These are phyloP conservation scores for Pseudorasbora parva DNA, from an alignment of 2,113 vertebrate genomes.

Conservation along the genomic window DNA sequence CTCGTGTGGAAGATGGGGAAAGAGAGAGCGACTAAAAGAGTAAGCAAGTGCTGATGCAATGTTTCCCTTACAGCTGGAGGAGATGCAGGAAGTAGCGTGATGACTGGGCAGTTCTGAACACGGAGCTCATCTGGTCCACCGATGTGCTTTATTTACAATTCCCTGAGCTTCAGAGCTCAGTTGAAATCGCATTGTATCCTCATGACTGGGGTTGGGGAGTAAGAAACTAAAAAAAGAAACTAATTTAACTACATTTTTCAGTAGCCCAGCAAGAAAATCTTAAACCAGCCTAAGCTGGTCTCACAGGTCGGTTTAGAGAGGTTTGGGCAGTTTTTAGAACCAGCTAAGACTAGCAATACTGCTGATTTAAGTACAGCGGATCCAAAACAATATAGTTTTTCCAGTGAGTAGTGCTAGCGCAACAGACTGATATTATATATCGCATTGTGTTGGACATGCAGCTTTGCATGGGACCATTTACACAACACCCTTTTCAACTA, in stretches of 20 bases:
- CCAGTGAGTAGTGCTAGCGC: not conserved
- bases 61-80: not conserved
- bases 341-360: not conserved
- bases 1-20: not conserved
- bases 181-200: slow-evolving; percentile 2
- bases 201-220: not conserved
- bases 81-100: slow-evolving; percentile 9
- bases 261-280: not conserved
- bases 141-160: slow-evolving; percentile 19
- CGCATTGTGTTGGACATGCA: not conserved
- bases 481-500: no score
- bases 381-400: not conserved
- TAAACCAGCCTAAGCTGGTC: not conserved
- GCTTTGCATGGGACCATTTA: no score
- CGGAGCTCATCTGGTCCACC: slow-evolving; percentile 6
- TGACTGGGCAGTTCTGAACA: slow-evolving; percentile 17
- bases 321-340: not conserved
- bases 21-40: not conserved
- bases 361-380: not conserved
- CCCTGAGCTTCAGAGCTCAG: not conserved
- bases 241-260: not conserved
- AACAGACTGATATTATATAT: not conserved
- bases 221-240: not conserved
- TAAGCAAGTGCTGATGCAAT: not conserved
- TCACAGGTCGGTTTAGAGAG: not conserved